These are phyloP conservation scores for Steinernema carpocapsae DNA, from an alignment of 2,888 invertebrate genomes.

Conservation along the genomic window DNA sequence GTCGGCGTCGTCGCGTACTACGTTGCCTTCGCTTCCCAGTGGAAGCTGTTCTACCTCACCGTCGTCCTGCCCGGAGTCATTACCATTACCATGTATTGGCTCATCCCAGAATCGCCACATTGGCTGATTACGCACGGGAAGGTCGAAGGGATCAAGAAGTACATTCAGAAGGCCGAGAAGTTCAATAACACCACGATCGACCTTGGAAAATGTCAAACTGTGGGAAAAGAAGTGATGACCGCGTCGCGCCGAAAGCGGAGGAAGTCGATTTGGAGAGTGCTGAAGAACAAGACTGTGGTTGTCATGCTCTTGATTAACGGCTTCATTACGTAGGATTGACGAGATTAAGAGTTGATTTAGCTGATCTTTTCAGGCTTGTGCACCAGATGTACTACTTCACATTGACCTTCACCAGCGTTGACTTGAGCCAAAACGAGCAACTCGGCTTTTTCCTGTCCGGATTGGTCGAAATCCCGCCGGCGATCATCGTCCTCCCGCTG, in stretches of 20 bases:
- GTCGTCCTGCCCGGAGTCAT: conserved; percentile 38
- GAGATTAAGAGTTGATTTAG: too few relatives aligned
- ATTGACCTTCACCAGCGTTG: conserved; percentile 37
- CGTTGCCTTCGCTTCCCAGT: neutral
- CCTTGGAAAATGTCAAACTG: conserved; percentile 20
- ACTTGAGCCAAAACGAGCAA: conserved; percentile 37
- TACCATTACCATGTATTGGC: conserved; percentile 21
- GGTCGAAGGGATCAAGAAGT: conserved; percentile 21
- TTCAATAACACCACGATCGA: conserved; percentile 32
- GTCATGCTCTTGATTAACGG: conserved; percentile 16
- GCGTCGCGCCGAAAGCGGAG: conserved; percentile 5
- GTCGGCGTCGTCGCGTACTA: neutral
- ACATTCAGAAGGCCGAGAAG: conserved; percentile 32
- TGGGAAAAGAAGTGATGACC: conserved; percentile 15
- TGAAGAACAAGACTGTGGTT: conserved; percentile 16
- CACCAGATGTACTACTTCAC: conserved; percentile 39
- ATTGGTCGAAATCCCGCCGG: conserved; percentile 38
- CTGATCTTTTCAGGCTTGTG: neutral
- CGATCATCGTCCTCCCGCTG: conserved; percentile 41
- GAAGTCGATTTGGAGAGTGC: neutral
- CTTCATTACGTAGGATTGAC: neutral
- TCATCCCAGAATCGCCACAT: conserved; percentile 42
- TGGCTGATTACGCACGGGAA: conserved; percentile 39
- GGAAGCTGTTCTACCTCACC: conserved; percentile 10
- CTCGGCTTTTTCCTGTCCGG: conserved; percentile 40